Base-by-base conservation (phyloP, 1,140 invertebrate genomes). In the Micrasema longulum region DNA sequence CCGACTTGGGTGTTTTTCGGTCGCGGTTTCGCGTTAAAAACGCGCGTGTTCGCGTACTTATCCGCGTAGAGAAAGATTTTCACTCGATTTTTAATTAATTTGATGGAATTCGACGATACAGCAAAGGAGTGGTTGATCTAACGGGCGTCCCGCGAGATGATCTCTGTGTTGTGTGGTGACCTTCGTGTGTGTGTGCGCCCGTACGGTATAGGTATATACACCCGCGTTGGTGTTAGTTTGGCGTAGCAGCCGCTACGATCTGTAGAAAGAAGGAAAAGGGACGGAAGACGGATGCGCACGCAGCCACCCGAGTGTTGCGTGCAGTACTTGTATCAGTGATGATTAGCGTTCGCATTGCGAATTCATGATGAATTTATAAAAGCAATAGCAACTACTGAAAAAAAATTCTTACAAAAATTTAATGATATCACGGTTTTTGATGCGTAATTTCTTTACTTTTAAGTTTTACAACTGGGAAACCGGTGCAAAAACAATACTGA, bases 101-200 rank as follows among this genome's bases (percentile, higher is more conserved):
- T 14, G 45, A 50, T 66, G 31, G 14, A 60, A 60, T 41, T 35
- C 52, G 11, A 16, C 48, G 16, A 16, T 35, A 66, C 63, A 66
- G 63, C 63, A 66, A 66, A 66, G 63, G 63, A 66, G 63, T 66
- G 63, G 63, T 66, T 66, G 45, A 10, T 20, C 26, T 18, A 50
- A 26, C 62, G 63, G 26, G 18, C 48, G 47, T 20, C n/a, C 63
- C 48, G 45, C 22, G 63, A 66, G 35, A 66, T 66, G 48, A 50
- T 66, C 11, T 41, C 63, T 16, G 26, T 50, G 48, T 48, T 35
- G 63, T 66, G 62, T 50, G 35, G 48, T 36, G 63, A 66, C 16
- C 31, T 50, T 36, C 23, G 38, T 50, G 63, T 66, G 63, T 66
- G 48, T 50, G 55, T 66, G 63, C 10, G 63, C 10, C 18, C 22